Percentiles rank a stretch among this genome's conserved stretches.
phyloP scores from a whole-genome alignment of 2,888 invertebrate species.

The Scaptomyza cyrtandrae region DNA sequence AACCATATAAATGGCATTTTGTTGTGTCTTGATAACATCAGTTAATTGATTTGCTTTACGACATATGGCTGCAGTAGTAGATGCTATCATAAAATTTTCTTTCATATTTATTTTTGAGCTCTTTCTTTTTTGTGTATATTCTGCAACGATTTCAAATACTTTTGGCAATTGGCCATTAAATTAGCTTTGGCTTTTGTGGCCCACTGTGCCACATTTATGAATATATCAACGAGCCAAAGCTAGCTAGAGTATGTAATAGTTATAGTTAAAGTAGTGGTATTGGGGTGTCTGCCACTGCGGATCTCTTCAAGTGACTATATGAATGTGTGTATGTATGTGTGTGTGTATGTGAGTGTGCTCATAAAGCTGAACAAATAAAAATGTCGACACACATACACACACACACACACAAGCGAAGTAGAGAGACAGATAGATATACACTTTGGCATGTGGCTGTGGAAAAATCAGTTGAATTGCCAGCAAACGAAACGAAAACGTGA shows the following conservation, averaged over 20 bases:
- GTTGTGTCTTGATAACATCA: constrained; percentile 32
- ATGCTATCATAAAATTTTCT: constrained; percentile 57
- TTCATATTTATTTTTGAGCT: constrained; percentile 4
- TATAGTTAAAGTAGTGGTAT: constrained; percentile 16
- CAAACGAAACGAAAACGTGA: constrained; percentile 8
- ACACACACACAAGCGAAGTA: background rate
- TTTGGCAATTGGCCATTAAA: constrained; percentile 76
- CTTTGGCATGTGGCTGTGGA: constrained; percentile 41
- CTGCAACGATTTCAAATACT: constrained; percentile 45
- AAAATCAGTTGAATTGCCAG: constrained; percentile 57
- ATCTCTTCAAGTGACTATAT: constrained; percentile 50
- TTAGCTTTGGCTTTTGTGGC: constrained; percentile 64
- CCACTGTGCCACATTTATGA: constrained; percentile 78
- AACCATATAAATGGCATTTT: constrained; percentile 1
- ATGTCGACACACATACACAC: constrained; percentile 54
- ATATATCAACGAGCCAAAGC: constrained; percentile 66
- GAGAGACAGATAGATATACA: constrained; percentile 9
- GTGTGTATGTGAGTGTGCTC: constrained; percentile 43
- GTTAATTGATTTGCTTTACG: constrained; percentile 74
- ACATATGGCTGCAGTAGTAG: constrained; percentile 57
- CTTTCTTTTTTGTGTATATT: constrained; percentile 64
- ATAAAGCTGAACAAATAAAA: constrained; percentile 77
- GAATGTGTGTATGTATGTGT: constrained; percentile 30
- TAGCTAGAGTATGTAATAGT: constrained; percentile 18
- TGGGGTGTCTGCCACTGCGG: constrained; percentile 45